Evolutionary conservation across 2,888 invertebrate genomes (phyloP), one percentile per base, ranked within the genome.

Genomic region (Pristionchus maxplancki): DNA sequence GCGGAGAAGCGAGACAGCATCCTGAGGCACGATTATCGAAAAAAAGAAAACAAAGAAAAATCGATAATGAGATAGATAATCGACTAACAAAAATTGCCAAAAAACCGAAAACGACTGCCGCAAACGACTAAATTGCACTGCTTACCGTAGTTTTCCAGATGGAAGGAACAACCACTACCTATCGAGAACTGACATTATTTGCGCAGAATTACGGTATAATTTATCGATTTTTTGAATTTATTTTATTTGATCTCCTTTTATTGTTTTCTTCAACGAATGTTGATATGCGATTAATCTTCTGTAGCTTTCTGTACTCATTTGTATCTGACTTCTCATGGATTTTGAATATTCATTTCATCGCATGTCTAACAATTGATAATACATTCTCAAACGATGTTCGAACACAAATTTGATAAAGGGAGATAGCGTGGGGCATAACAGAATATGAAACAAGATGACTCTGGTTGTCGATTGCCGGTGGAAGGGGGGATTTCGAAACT

Each of bases 1-100:
- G 64, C 58, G 85, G 62, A 64, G 64, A 85, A 64, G 64, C 85
- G 85, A 31, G 85, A 85, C 85, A 85, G 44, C 85, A 85, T 85
- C 64, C 85, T 85, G 44, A 78, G 44, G 11, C 0, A 40, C n/a
- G 78, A 11, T 28, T 44, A 20, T 48, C 44, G 44, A 78, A 28
- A n/a, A 1, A 78, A 78, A 44, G n/a, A 28, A 2, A 28, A n/a
- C 48, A 78, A 3, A 13, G 48, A 44, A 13, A 44, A 44, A 78
- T 44, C 71, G 20, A 78, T 44, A n/a, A 44, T 17, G 3, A 78
- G 28, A 3, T 15, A 71, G 37, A 37, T 20, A 37, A 24, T 37
- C 24, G 24, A n/a, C 24, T 20, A 78, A 44, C 44, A 28, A 78
- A 78, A 78, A 28, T 11, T 28, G 13, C 9, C 5, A 20, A 48